Evolutionary conservation across 2,888 invertebrate genomes (phyloP).

Genomic region (Dynastes tityus): DNA sequence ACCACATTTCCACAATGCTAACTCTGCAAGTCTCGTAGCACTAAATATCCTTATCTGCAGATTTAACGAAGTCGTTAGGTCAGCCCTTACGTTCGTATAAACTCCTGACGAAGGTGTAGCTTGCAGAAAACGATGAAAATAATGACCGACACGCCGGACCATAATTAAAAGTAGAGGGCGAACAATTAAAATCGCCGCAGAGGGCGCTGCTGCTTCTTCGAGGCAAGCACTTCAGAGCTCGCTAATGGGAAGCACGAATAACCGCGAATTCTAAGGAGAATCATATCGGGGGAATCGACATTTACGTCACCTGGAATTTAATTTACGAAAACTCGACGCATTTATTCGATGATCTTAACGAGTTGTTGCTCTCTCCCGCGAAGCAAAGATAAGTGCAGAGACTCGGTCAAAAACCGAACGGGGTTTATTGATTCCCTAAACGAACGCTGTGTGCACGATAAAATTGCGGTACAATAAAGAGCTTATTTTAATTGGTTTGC

Average conservation of each 20-base stretch:
- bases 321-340: neutral
- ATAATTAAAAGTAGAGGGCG: slow-evolving; percentile 21
- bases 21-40: neutral
- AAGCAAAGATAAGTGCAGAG: no score
- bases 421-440: no score
- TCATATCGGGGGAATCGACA: no score
- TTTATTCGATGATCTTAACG: neutral
- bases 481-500: no score
- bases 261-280: no score
- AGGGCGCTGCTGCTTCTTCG: neutral
- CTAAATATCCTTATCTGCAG: slow-evolving; percentile 40
- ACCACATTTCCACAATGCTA: neutral
- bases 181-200: slow-evolving; percentile 31
- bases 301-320: slow-evolving; percentile 1
- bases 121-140: slow-evolving; percentile 10
- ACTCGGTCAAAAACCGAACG: no score
- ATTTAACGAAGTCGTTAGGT: slow-evolving; percentile 33
- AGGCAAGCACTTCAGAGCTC: no score
- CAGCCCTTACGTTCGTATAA: neutral
- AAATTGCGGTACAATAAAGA: no score
- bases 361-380: no score
- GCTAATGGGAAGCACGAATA: no score
- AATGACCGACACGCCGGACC: slow-evolving; percentile 18
- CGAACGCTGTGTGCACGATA: no score
- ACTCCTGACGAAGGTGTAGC: no score